Percentiles rank a stretch among this genome's conserved stretches.
Evolutionary conservation across 2,888 invertebrate species (phyloP).

Genomic region (Tenthredo amoena): DNA sequence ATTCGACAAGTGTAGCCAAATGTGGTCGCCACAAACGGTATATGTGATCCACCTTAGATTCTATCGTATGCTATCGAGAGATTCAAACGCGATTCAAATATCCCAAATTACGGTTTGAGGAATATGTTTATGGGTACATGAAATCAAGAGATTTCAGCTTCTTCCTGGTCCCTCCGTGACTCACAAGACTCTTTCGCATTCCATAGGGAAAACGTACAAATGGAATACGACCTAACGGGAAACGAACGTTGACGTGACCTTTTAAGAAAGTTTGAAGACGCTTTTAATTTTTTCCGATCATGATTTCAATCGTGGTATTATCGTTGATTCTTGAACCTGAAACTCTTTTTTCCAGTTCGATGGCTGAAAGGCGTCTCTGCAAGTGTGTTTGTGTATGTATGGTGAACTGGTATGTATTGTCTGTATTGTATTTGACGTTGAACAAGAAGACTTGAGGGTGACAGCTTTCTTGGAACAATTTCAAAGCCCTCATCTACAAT

Average conservation of each 20-base stretch:
- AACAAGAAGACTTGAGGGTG: conserved; percentile 32
- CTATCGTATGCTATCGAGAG: too few species aligned
- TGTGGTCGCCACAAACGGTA: too few species aligned
- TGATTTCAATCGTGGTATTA: background rate
- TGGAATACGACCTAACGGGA: background rate
- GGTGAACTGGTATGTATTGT: conserved; percentile 1
- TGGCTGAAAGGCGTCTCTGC: background rate
- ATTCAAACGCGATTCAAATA: background rate
- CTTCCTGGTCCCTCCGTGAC: background rate
- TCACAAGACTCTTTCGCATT: background rate
- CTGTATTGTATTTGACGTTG: conserved; percentile 32
- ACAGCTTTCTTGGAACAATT: conserved; percentile 28
- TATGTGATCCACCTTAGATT: too few species aligned
- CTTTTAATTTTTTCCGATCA: background rate
- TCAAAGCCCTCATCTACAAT: conserved; percentile 29
- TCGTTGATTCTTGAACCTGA: background rate
- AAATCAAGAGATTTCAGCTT: background rate
- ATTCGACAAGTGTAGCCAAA: too few species aligned
- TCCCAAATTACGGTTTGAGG: background rate
- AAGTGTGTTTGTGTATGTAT: background rate
- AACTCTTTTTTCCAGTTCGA: background rate
- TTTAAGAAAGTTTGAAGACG: background rate
- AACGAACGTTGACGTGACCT: background rate
- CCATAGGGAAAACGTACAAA: background rate
- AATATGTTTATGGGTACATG: background rate